Conservation (phyloP, 2,888 invertebrate genomes). For the Sipha maydis region DNA sequence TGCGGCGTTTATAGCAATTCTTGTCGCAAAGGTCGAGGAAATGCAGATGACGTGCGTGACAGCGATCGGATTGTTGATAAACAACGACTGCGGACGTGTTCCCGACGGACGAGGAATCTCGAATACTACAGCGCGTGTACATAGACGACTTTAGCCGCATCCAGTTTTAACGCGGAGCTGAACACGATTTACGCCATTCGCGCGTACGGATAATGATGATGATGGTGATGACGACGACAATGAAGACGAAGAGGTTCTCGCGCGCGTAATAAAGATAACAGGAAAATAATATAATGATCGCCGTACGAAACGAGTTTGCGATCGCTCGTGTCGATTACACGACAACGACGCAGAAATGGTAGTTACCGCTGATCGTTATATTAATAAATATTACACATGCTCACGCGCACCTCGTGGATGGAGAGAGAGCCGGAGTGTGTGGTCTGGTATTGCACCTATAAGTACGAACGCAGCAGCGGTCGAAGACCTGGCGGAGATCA, state of each 20-base stretch:
- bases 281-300: neutral
- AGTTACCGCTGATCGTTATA: neutral
- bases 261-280: neutral
- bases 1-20: too few species aligned
- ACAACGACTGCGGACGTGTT: neutral
- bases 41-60: neutral
- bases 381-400: neutral
- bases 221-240: neutral
- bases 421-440: too few species aligned
- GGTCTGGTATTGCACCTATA: neutral
- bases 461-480: neutral
- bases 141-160: neutral
- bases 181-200: neutral
- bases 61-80: neutral
- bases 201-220: neutral
- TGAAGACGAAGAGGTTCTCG: neutral
- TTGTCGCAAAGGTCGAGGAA: neutral
- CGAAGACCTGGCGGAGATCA: neutral
- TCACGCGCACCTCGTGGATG: neutral
- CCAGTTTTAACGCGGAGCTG: neutral
- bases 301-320: neutral
- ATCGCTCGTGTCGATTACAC: slow-evolving; percentile 18
- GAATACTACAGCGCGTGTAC: neutral
- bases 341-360: neutral
- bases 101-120: neutral